These are phyloP conservation scores for Lepidurus arcticus DNA, from an alignment of 1,140 invertebrate genomes.

Conservation along the genomic window DNA sequence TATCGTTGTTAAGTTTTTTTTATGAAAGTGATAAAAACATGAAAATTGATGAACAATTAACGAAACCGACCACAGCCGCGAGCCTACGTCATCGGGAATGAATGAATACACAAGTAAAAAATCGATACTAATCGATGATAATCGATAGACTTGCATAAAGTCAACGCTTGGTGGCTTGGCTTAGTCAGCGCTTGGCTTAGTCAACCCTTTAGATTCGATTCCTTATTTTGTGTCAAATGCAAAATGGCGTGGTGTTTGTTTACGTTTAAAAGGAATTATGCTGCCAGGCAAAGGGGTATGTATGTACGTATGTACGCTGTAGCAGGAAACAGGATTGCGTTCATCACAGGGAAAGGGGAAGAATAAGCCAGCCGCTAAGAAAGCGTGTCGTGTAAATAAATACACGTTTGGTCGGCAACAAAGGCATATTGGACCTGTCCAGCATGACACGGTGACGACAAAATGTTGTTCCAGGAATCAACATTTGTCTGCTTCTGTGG, in stretches of 20 bases:
- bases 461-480: conserved; percentile 1
- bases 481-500: background rate
- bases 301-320: background rate
- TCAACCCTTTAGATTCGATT: too few relatives aligned
- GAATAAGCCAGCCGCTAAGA: background rate
- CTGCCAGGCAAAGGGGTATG: background rate
- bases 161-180: background rate
- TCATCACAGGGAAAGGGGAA: background rate
- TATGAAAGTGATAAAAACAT: too few relatives aligned
- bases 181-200: too few relatives aligned
- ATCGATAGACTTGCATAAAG: too few relatives aligned
- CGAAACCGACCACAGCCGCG: too few relatives aligned
- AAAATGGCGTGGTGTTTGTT: background rate
- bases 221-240: background rate
- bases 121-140: too few relatives aligned
- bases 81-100: too few relatives aligned
- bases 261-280: background rate
- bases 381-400: conserved; percentile 19
- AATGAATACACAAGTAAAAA: too few relatives aligned
- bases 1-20: too few relatives aligned
- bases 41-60: too few relatives aligned
- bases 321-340: conserved; percentile 14
- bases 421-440: conserved; percentile 21
- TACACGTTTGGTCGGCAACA: conserved; percentile 5
- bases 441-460: conserved; percentile 7